These are phyloP conservation scores for Saccostrea glomerata DNA, from an alignment of 1,140 invertebrate genomes.

Conservation along the genomic window DNA sequence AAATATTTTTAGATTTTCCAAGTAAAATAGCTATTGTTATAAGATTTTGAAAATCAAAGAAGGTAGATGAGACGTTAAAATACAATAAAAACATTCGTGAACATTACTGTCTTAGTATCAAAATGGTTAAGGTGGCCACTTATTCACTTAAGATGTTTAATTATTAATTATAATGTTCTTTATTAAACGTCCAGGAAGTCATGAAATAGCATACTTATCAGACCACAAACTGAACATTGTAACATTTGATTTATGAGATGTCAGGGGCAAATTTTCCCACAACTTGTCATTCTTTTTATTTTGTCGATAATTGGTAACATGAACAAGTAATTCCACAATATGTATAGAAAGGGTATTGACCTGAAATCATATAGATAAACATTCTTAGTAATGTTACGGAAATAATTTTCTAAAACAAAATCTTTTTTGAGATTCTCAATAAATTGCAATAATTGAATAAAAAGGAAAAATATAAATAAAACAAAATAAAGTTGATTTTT, in stretches of 20 bases:
- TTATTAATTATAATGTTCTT: neutral
- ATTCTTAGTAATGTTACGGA: no score
- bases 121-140: neutral
- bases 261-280: neutral
- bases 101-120: neutral
- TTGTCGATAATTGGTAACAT: neutral
- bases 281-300: neutral
- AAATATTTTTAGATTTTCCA: neutral
- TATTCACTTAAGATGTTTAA: neutral
- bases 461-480: no score
- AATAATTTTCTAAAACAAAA: no score
- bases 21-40: neutral
- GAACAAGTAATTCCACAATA: neutral
- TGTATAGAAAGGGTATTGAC: neutral
- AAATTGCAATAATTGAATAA: no score
- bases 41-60: neutral
- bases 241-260: conserved; percentile 8
- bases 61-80: neutral
- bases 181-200: conserved; percentile 10
- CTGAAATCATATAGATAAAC: no score
- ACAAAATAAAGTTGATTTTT: no score
- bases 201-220: neutral
- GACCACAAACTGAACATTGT: conserved; percentile 4
- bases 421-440: no score
- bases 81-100: neutral